Evolutionary conservation across 2,797 vertebrate species (phyloP).

Genomic region (Anisognathus igniventris): DNA sequence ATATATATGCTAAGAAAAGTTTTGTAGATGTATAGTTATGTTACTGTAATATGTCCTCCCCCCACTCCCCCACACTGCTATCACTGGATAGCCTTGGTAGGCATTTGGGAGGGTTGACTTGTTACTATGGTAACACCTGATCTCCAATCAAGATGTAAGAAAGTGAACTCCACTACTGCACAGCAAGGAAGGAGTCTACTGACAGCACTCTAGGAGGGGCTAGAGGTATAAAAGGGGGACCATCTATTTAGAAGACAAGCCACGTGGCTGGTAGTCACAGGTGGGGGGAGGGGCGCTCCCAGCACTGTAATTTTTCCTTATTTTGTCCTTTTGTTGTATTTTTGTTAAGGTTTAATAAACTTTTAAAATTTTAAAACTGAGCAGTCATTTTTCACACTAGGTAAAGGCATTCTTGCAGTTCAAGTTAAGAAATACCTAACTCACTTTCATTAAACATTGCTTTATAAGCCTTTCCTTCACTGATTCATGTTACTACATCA

Average conservation of each 20-base stretch:
- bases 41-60: not conserved
- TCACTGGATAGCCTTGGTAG: not conserved
- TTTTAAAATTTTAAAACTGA: not conserved
- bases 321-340: not conserved
- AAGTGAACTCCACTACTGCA: not conserved
- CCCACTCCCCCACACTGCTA: no score
- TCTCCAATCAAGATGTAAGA: not conserved
- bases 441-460: not conserved
- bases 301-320: not conserved
- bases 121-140: not conserved
- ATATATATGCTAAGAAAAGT: not conserved
- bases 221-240: not conserved
- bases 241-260: not conserved
- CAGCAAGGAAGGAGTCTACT: not conserved
- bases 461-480: not conserved
- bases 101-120: not conserved
- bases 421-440: not conserved
- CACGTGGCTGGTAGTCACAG: not conserved
- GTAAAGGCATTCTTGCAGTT: not conserved
- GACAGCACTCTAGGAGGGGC: not conserved
- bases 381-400: not conserved
- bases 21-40: not conserved
- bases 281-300: not conserved
- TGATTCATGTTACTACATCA: not conserved
- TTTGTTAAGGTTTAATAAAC: not conserved